phyloP scores from a whole-genome alignment of 2,113 vertebrate genomes.

The Gyps fulvus region DNA sequence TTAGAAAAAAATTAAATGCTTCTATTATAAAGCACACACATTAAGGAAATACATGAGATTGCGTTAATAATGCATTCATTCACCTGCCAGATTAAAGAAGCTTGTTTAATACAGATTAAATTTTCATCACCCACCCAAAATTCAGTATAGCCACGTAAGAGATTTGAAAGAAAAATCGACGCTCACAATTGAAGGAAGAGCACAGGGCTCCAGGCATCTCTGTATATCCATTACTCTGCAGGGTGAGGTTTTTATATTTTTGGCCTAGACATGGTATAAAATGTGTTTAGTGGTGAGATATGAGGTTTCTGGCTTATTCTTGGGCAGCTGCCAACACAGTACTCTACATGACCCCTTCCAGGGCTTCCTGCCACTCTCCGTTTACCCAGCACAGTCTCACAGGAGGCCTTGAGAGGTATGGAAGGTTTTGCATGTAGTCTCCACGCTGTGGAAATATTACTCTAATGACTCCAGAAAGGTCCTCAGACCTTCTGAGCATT shows the following conservation, averaged over 20 bases:
- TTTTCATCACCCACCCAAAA: background rate
- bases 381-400: background rate
- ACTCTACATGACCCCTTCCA: background rate
- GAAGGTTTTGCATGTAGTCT: background rate
- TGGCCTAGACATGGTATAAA: background rate
- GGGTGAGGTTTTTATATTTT: background rate
- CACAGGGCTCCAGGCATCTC: background rate
- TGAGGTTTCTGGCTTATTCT: background rate
- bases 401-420: background rate
- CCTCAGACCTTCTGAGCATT: background rate
- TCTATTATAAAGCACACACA: background rate
- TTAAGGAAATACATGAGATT: background rate
- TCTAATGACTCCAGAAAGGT: background rate
- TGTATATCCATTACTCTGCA: background rate
- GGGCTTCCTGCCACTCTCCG: background rate
- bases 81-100: background rate
- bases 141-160: background rate
- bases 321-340: background rate
- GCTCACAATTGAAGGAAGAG: slow-evolving; percentile 32
- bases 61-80: background rate
- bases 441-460: fast-evolving
- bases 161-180: background rate
- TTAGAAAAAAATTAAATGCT: background rate
- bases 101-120: background rate
- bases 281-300: background rate